Evolutionary conservation across 2,113 vertebrate genomes (phyloP).

Genomic region (Merops nubicus): DNA sequence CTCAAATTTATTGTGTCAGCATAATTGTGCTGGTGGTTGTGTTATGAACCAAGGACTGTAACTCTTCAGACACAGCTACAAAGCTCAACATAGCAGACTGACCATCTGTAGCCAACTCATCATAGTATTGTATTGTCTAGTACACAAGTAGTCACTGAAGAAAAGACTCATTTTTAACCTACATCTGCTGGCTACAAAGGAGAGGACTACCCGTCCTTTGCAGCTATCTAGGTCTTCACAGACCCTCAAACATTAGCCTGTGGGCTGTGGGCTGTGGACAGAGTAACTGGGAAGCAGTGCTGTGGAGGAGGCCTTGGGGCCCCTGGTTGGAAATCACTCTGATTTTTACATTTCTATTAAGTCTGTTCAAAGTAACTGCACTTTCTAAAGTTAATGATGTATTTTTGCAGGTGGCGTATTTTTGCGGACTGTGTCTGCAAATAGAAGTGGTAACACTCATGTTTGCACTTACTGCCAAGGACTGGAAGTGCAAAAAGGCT

Average conservation of each 20-base stretch:
- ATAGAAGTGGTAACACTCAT: too few species aligned
- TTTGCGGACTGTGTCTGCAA: too few species aligned
- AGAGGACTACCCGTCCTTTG: background rate
- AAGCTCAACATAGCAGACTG: background rate
- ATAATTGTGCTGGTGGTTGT: background rate
- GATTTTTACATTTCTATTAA: too few species aligned
- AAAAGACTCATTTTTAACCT: background rate
- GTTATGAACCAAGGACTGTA: background rate
- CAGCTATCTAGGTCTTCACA: background rate
- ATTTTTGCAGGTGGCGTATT: too few species aligned
- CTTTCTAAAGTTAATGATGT: too few species aligned
- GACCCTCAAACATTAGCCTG: background rate
- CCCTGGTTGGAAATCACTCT: background rate
- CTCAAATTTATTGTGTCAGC: background rate
- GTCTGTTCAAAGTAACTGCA: too few species aligned
- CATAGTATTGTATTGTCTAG: too few species aligned
- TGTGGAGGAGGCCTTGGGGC: background rate
- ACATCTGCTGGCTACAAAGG: background rate
- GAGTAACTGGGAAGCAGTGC: background rate
- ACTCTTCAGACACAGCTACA: background rate
- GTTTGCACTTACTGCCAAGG: background rate
- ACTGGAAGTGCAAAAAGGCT: background rate
- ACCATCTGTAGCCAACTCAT: background rate
- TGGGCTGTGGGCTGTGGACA: background rate
- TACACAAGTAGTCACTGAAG: background rate